Evolutionary conservation across 1,140 invertebrate species (phyloP).

Genomic region (Drosophila bocqueti): DNA sequence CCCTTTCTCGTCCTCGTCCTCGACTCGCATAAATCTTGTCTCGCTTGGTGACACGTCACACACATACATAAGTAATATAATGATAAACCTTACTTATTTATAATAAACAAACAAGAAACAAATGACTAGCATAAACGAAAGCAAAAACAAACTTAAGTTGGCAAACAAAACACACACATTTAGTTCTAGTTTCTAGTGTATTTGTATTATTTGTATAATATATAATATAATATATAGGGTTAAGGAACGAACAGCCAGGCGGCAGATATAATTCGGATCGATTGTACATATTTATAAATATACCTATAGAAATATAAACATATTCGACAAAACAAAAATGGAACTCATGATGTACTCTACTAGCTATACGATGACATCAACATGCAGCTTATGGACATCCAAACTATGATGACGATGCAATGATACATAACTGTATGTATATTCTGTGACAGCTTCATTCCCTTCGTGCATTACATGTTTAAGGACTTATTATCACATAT

Average conservation of each 20-base stretch:
- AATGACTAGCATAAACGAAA: conserved; percentile 56
- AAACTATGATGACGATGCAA: conserved; percentile 35
- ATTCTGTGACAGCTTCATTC: conserved; percentile 58
- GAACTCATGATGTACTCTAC: conserved; percentile 33
- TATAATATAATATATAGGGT: conserved; percentile 16
- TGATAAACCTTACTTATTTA: conserved; percentile 55
- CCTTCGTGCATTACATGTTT: conserved; percentile 58
- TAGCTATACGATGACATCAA: conserved; percentile 57
- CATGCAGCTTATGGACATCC: conserved; percentile 52
- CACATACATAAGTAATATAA: conserved; percentile 50
- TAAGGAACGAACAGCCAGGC: conserved; percentile 27
- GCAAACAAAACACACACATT: conserved; percentile 35
- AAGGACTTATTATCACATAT: conserved; percentile 46
- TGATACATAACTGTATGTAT: conserved; percentile 58
- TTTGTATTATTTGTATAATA: conserved; percentile 83
- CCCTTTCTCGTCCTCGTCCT: background rate
- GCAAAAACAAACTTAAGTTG: conserved; percentile 53
- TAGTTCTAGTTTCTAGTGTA: conserved; percentile 56
- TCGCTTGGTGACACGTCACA: conserved; percentile 33
- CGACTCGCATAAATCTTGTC: conserved; percentile 27
- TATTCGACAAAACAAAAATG: conserved; percentile 11
- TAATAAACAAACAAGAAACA: conserved; percentile 40
- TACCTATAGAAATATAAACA: conserved; percentile 36
- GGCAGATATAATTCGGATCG: conserved; percentile 59
- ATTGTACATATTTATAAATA: conserved; percentile 57